A percentile compares a stretch with the other conserved stretches of the same genome.
Evolutionary conservation across 2,113 vertebrate genomes (phyloP).

Genomic region (Lepisosteus osseus): DNA sequence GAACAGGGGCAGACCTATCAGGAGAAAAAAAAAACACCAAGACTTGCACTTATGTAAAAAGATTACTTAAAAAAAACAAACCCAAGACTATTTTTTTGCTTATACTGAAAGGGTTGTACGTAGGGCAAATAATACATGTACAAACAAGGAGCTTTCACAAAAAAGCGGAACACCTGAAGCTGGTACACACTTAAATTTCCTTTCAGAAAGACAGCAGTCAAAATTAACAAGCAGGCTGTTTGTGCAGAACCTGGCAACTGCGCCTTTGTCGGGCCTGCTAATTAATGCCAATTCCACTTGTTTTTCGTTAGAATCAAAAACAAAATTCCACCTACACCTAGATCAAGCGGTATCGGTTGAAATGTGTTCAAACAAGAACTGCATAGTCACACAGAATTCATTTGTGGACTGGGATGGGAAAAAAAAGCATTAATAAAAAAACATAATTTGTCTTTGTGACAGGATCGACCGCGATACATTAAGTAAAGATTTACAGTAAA

Average conservation of each 20-base stretch:
- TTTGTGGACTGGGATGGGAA: neutral
- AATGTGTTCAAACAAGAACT: constrained; percentile 49
- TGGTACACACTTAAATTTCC: constrained; percentile 4
- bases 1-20: too few relatives aligned
- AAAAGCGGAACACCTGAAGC: too few relatives aligned
- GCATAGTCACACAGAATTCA: constrained; percentile 33
- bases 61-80: too few relatives aligned
- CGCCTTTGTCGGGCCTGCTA: constrained; percentile 43
- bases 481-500: too few relatives aligned
- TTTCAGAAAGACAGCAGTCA: constrained; percentile 33
- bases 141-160: too few relatives aligned
- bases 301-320: constrained; percentile 51
- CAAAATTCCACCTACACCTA: constrained; percentile 48
- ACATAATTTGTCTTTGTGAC: too few relatives aligned
- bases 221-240: constrained; percentile 39
- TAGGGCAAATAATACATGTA: too few relatives aligned
- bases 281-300: constrained; percentile 45
- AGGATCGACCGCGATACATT: too few relatives aligned
- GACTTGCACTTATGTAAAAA: too few relatives aligned
- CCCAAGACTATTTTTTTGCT: too few relatives aligned
- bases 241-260: constrained; percentile 42
- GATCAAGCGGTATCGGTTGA: constrained; percentile 29
- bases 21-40: too few relatives aligned
- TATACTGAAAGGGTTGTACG: too few relatives aligned
- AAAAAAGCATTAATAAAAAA: neutral